A percentile compares a stretch with the other conserved stretches of the same genome.
These are phyloP conservation scores for Ctenodactylus gundi DNA, from an alignment of 2,113 vertebrate genomes.

Conservation along the genomic window DNA sequence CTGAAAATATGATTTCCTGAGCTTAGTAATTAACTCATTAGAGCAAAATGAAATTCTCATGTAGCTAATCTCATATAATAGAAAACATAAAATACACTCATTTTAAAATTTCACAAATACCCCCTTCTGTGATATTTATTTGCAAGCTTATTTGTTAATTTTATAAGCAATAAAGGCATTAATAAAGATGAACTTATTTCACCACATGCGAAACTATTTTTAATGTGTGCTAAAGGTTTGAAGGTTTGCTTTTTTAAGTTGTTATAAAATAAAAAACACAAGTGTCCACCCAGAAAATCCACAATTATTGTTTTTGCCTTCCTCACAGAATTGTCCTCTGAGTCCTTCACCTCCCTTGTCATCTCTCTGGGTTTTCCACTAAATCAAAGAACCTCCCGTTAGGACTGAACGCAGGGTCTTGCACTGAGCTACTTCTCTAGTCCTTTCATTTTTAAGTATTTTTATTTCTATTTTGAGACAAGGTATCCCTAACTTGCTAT, in stretches of 20 bases:
- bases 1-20: conserved; percentile 32
- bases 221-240: conserved; percentile 66
- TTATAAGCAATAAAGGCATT: conserved; percentile 54
- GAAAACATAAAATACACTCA: background rate
- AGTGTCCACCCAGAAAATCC: conserved; percentile 72
- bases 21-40: background rate
- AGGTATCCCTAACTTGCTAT: background rate
- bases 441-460: background rate
- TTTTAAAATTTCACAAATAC: background rate
- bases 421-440: background rate
- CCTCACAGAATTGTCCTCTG: conserved; percentile 77
- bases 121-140: conserved; percentile 50
- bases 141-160: conserved; percentile 59
- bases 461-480: background rate
- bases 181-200: conserved; percentile 56
- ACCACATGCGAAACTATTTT: conserved; percentile 43
- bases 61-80: background rate
- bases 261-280: conserved; percentile 78
- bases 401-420: background rate
- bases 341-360: conserved; percentile 65
- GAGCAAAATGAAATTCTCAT: background rate
- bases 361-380: conserved; percentile 63
- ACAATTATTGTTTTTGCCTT: conserved; percentile 77
- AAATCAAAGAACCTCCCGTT: conserved; percentile 56
- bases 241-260: conserved; percentile 73